Evolutionary conservation across 2,888 invertebrate genomes (phyloP).

Genomic region (Plusia festucae): DNA sequence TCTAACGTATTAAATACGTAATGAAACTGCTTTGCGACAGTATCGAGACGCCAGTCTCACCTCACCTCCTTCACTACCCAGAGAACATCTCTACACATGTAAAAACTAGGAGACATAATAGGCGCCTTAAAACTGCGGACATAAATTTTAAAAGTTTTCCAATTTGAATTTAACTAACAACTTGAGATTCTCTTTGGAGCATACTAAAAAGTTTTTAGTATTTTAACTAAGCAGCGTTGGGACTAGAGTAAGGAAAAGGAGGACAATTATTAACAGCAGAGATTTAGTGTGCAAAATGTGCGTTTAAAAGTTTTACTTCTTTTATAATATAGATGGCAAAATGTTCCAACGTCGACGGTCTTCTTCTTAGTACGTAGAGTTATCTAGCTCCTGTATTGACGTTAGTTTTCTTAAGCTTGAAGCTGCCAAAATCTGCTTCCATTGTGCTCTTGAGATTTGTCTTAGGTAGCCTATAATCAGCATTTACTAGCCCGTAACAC

Average conservation of each 20-base stretch:
- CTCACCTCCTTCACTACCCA: conserved; percentile 14
- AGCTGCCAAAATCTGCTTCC: conserved; percentile 8
- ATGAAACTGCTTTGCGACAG: conserved; percentile 55
- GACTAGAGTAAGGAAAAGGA: conserved; percentile 62
- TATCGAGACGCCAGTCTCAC: conserved; percentile 24
- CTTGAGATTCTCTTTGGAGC: conserved; percentile 80
- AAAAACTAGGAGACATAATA: conserved; percentile 78
- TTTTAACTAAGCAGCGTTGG: conserved; percentile 77
- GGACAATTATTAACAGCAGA: conserved; percentile 70
- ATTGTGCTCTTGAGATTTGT: background rate
- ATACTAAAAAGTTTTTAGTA: conserved; percentile 79
- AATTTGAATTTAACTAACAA: conserved; percentile 88
- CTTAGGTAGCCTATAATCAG: background rate
- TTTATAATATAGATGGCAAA: conserved; percentile 30
- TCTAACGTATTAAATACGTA: conserved; percentile 58
- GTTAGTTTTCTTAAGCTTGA: conserved; percentile 19
- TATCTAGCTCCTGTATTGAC: conserved; percentile 16
- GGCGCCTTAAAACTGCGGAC: conserved; percentile 81
- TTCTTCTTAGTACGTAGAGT: conserved; percentile 19
- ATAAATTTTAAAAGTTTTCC: conserved; percentile 86
- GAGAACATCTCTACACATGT: conserved; percentile 64
- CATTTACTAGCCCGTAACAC: background rate
- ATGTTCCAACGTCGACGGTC: conserved; percentile 7
- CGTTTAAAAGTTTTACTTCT: conserved; percentile 53
- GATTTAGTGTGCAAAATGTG: conserved; percentile 65